phyloP scores from a whole-genome alignment of 2,113 vertebrate genomes.

The Cisticola juncidis region DNA sequence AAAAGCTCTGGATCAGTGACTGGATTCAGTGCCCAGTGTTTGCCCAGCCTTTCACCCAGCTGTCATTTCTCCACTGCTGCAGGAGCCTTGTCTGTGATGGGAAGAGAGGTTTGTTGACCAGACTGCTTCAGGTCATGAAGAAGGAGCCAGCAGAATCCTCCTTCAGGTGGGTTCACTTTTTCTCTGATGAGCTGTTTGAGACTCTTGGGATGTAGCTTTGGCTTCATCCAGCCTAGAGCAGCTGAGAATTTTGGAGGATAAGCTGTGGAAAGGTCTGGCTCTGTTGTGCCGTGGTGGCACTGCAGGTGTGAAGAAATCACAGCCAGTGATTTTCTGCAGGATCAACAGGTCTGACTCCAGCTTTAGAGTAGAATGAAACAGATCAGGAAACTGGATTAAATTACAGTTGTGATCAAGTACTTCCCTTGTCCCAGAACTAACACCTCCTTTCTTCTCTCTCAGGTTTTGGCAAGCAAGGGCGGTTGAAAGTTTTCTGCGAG shows the following conservation, averaged over 20 bases:
- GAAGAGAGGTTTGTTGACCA: slow-evolving; percentile 93
- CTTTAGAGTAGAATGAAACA: neutral
- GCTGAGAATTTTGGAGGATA: neutral
- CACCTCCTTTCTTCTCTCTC: neutral
- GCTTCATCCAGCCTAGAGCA: neutral
- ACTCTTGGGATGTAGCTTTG: neutral
- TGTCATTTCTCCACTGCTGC: neutral
- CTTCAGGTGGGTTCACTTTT: slow-evolving; percentile 82
- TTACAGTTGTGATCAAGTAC: neutral
- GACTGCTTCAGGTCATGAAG: slow-evolving; percentile 97
- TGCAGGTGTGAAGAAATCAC: neutral
- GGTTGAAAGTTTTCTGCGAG: slow-evolving; percentile 96
- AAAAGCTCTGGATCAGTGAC: neutral
- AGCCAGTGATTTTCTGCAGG: neutral
- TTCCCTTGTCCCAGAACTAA: neutral
- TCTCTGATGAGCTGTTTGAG: neutral
- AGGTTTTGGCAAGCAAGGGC: slow-evolving; percentile 99
- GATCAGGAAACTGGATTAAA: neutral
- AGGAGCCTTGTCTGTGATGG: slow-evolving; percentile 96
- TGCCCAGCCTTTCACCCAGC: neutral
- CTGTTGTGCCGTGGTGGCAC: neutral
- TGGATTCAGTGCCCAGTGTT: neutral
- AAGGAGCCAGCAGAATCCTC: slow-evolving; percentile 95
- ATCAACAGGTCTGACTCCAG: neutral
- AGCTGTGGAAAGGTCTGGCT: neutral